Base-by-base conservation (phyloP, 2,797 vertebrate species). In the Danio choprae region DNA sequence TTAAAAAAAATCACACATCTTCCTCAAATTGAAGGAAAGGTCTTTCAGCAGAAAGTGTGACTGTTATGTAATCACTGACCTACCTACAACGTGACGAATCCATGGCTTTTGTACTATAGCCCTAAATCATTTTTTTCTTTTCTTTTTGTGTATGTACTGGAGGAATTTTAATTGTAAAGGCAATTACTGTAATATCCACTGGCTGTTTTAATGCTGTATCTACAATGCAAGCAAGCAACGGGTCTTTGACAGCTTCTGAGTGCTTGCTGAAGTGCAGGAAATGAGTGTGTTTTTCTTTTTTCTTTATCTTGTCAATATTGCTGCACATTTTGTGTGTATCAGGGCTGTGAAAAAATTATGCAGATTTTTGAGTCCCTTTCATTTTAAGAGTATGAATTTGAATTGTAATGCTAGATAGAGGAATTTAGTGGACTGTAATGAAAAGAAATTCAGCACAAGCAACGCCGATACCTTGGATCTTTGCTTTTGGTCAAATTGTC, bases 11-110 rank as follows among this genome's bases (percentile, higher is more conserved):
- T 53, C 18, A 71, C 43, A 18, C 4, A n/a, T 71, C 77, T 71
- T 53, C 38, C 15, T 29, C 18, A 69, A 71, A 71, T 41, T 18
- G 56, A 71, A 70, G 18, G 41, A 71, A 70, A 71, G 18, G 13
- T 62, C 1, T 41, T 29, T 60, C n/a, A n/a, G 10, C 13, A 11
- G 13, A 62, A 58, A 8, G 18, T 50, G 67, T 36, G 46, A 79
- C 43, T 46, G 43, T 60, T 51, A 18, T 71, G 46, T 41, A 79
- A 60, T 38, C 71, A 29, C 53, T 73, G 70, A 73, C 68, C 68
- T 70, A 41, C 50, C 68, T 70, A 60, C 58, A 53, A 15, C 68
- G 41, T 41, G 36, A 41, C 68, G 40, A 41, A n/a, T 53, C n/a
- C 13, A 10, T 55, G 11, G 50, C 36, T 55, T 70, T 70, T 40